These are phyloP conservation scores for Eulemur macaco DNA, from an alignment of 2,113 vertebrate genomes.

Conservation along the genomic window DNA sequence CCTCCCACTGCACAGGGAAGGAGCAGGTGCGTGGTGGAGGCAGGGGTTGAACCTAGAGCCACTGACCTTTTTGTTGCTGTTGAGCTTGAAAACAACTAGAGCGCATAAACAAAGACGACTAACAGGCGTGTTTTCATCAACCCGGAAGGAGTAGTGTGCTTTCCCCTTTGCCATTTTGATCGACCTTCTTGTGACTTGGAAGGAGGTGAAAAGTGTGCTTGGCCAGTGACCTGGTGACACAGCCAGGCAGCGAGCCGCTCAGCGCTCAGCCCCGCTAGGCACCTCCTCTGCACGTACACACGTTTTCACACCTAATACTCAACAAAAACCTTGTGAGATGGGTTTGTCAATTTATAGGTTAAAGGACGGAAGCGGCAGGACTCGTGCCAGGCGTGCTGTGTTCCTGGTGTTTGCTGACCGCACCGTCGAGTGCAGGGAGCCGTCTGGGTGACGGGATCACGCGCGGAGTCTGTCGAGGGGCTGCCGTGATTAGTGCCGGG, in stretches of 20 bases:
- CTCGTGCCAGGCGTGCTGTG: rapidly evolving
- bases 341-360: background rate
- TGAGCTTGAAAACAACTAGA: background rate
- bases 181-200: background rate
- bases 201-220: background rate
- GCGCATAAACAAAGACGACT: background rate
- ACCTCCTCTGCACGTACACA: too few relatives aligned
- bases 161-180: background rate
- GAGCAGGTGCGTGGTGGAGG: background rate
- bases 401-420: rapidly evolving
- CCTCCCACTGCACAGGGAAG: too few relatives aligned
- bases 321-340: background rate
- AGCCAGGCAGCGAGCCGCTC: background rate
- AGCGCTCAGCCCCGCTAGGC: background rate
- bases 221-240: rapidly evolving
- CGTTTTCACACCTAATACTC: rapidly evolving
- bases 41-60: background rate
- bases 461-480: background rate
- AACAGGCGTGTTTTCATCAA: too few relatives aligned
- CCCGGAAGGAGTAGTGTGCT: background rate
- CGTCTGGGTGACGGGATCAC: rapidly evolving
- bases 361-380: background rate
- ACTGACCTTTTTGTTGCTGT: background rate
- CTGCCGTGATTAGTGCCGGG: too few relatives aligned
- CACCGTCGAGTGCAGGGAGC: rapidly evolving